Base-by-base conservation (phyloP, 1,140 invertebrate genomes). In the Drosophila prosaltans region DNA sequence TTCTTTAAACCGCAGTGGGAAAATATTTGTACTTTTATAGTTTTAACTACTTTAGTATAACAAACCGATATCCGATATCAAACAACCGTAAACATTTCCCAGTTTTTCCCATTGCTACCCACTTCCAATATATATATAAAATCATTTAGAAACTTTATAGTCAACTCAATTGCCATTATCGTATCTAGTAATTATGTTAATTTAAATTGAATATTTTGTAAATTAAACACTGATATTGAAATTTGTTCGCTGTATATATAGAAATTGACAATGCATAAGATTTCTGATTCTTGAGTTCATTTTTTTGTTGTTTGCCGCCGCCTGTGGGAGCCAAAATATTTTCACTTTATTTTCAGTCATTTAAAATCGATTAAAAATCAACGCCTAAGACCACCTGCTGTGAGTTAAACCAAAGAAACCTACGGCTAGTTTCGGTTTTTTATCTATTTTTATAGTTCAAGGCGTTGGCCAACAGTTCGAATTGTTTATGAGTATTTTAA, bases 361-460 rank as follows among this genome's bases (percentile, higher is more conserved):
- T 82, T 88, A 86, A 86, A 86, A 86, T 82, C 82, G 75, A 86
- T 86, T 86, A 80, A 88, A 86, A 79, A 80, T 77, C 83, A 65
- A 72, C 83, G 72, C 57, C 32, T 39, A 7, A 45, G 82, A 86
- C 82, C 82, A 86, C 82, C 82, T 77, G 76, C 83, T 36, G 81
- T 63, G 45, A 26, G 65, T 16, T 65, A 24, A 21, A 45, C 32
- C 30, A 39, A 64, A 16, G 16, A 16, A 16, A 80, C 21, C 26
- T 61, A 16, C 41, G 36, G 45, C 41, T 11, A 36, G n/a, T 5
- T 51, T 65, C n/a, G 9, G n/a, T 41, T 51, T 48, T 40, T 40
- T 26, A 21, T 24, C 11, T 58, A 0, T 51, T 51, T 51, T 80
- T 68, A 51, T 30, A 36, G 11, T 66, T 81, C 75, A 78, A 78